phyloP scores from a whole-genome alignment of 2,888 invertebrate species.

The Pantelozetes paolii region DNA sequence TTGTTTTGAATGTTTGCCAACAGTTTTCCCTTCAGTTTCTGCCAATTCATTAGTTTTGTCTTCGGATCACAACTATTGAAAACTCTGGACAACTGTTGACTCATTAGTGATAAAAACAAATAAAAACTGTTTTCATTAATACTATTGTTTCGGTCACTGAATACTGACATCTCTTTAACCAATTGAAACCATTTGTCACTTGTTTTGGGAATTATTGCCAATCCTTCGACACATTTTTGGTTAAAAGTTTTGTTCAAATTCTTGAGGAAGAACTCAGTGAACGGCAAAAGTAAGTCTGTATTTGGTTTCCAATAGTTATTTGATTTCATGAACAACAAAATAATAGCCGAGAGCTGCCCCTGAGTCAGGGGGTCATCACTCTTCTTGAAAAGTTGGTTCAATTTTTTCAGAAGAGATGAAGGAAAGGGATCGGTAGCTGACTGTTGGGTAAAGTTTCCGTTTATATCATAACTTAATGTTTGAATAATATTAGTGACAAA shows the following conservation, averaged over 20 bases:
- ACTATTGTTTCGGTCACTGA: slow-evolving; percentile 14
- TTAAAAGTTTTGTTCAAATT: background rate
- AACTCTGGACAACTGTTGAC: background rate
- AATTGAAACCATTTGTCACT: slow-evolving; percentile 9
- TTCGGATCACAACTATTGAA: background rate
- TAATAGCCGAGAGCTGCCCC: background rate
- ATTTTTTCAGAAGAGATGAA: background rate
- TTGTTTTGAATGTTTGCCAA: background rate
- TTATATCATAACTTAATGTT: slow-evolving; percentile 11
- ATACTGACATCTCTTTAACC: background rate
- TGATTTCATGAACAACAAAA: background rate
- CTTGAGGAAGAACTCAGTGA: slow-evolving; percentile 11
- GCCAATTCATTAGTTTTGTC: background rate
- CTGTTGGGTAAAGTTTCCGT: background rate
- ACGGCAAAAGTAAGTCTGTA: slow-evolving; percentile 20
- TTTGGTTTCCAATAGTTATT: slow-evolving; percentile 10
- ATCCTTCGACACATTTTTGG: background rate
- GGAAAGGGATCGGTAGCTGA: background rate
- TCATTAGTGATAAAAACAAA: slow-evolving; percentile 10
- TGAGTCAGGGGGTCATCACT: background rate
- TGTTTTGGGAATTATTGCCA: background rate
- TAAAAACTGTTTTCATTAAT: slow-evolving; percentile 20
- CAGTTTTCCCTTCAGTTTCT: slow-evolving; percentile 14
- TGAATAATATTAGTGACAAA: slow-evolving; percentile 15
- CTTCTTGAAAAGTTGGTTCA: background rate